Percentiles rank a stretch among this genome's conserved stretches.
These are phyloP conservation scores for Scaptomyza cyrtandrae DNA, from an alignment of 2,888 invertebrate species.

Conservation along the genomic window DNA sequence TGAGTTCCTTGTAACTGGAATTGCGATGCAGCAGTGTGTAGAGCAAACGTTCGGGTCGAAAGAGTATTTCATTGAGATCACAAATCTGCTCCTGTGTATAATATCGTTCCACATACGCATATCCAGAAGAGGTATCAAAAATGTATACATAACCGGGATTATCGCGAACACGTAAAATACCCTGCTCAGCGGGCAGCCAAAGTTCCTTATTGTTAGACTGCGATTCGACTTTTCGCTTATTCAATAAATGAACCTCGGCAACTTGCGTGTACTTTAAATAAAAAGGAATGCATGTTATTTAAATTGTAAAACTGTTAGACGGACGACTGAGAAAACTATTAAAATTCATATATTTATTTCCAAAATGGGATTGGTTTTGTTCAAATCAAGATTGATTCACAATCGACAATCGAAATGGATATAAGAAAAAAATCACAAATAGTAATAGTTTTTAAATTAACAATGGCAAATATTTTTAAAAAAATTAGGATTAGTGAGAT, in stretches of 20 bases:
- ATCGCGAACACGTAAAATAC: slow-evolving; percentile 76
- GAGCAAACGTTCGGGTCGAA: slow-evolving; percentile 71
- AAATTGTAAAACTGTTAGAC: too few relatives aligned
- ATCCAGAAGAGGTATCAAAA: slow-evolving; percentile 76
- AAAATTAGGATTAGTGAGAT: too few relatives aligned
- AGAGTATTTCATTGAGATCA: slow-evolving; percentile 81
- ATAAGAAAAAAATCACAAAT: too few relatives aligned
- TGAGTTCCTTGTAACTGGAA: slow-evolving; percentile 81
- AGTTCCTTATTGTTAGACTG: slow-evolving; percentile 60
- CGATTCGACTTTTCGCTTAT: slow-evolving; percentile 59
- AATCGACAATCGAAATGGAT: too few relatives aligned
- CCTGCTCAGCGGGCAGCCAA: slow-evolving; percentile 75
- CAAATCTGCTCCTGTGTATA: slow-evolving; percentile 81
- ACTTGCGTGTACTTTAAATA: slow-evolving; percentile 56
- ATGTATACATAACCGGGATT: slow-evolving; percentile 81
- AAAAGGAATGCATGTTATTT: background rate
- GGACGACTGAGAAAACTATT: too few relatives aligned
- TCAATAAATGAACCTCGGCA: slow-evolving; percentile 68
- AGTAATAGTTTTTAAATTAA: too few relatives aligned
- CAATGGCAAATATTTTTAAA: too few relatives aligned
- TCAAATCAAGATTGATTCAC: too few relatives aligned
- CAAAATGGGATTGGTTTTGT: too few relatives aligned
- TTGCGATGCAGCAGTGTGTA: slow-evolving; percentile 72
- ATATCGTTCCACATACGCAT: slow-evolving; percentile 70
- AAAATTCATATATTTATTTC: too few relatives aligned